Evolutionary conservation across 2,113 vertebrate genomes (phyloP), one percentile per base, ranked within the genome.

Genomic region (Indicator indicator): DNA sequence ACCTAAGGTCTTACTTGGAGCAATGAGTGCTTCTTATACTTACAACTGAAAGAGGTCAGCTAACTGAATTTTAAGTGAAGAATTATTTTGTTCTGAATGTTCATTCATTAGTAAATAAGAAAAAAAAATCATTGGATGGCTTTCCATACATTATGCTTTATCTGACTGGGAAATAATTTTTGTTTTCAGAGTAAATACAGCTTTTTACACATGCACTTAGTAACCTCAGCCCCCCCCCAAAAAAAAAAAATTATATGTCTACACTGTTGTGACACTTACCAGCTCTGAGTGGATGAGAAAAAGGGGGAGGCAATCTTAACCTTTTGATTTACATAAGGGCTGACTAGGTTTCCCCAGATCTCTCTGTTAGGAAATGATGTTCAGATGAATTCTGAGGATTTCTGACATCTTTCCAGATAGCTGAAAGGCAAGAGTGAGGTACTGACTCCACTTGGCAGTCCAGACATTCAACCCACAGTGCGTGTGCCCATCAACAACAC

Each of bases 401-500:
- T 44, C 44, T 56, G 74, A 36, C 56, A 17, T 52, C 78, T 88
- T 79, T 86, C 52, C 50, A 73, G 27, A 52, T 1, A 46, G 27
- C 4, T 40, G 38, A 87, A 21, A 78, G 54, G 30, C 19, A 56
- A 56, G 3, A 38, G 70, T 52, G 63, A 78, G 80, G 73, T 52
- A 30, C 30, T 16, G 28, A 54, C 33, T 78, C 3, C 0, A 8
- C 52, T 5, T 62, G 77, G 11, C 32, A n/a, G 26, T 27, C 70
- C 74, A 82, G 27, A 69, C 58, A 69, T 18, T 42, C 70, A 71
- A 33, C n/a, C 23, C 20, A 12, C 24, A 18, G 42, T 6, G 8
- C 5, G 1, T 1, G 5, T 50, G 42, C 1, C 2, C 56, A 55
- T 28, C 64, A 65, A 4, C 52, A 50, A 30, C 60, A n/a, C 0